Evolutionary conservation across 37 sponge, comb jelly and placozoan genomes (phyloP).

Genomic region (Crambe crambe): DNA sequence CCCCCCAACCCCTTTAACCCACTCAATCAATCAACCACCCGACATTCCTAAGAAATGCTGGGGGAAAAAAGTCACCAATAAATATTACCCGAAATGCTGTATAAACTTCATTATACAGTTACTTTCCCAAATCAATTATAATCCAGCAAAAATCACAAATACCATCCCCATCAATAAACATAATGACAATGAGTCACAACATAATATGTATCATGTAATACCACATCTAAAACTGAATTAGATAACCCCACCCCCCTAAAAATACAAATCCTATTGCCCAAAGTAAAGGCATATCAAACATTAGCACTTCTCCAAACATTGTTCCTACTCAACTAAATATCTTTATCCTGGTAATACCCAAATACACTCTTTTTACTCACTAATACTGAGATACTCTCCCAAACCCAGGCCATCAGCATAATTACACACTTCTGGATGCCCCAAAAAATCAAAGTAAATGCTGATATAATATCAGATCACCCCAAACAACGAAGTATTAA

Average conservation of each 20-base stretch:
- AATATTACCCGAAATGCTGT: constrained; percentile 87
- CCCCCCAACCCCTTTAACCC: too few species aligned
- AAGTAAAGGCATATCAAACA: constrained; percentile 80
- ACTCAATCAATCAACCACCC: constrained; percentile 36
- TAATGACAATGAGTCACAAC: constrained; percentile 94
- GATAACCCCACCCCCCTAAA: constrained; percentile 88
- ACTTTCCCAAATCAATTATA: constrained; percentile 86
- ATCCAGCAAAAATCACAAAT: constrained; percentile 87
- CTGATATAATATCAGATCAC: constrained; percentile 91
- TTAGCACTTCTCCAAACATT: constrained; percentile 61
- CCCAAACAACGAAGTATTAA: constrained; percentile 91
- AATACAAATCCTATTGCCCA: constrained; percentile 90
- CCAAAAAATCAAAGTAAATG: constrained; percentile 93
- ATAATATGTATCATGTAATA: too few species aligned
- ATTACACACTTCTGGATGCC: constrained; percentile 90
- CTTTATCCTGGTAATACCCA: constrained; percentile 85
- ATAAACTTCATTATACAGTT: constrained; percentile 78
- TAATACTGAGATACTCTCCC: constrained; percentile 82
- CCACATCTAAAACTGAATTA: constrained; percentile 75
- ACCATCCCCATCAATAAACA: constrained; percentile 91
- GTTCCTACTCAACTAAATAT: constrained; percentile 89
- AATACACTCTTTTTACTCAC: constrained; percentile 82
- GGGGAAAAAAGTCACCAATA: constrained; percentile 92
- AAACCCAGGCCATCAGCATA: constrained; percentile 82
- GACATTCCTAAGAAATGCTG: constrained; percentile 91